Percentiles rank a stretch among this genome's conserved stretches.
Conservation (phyloP, 2,797 vertebrate species). For the Melanogrammus aeglefinus region DNA sequence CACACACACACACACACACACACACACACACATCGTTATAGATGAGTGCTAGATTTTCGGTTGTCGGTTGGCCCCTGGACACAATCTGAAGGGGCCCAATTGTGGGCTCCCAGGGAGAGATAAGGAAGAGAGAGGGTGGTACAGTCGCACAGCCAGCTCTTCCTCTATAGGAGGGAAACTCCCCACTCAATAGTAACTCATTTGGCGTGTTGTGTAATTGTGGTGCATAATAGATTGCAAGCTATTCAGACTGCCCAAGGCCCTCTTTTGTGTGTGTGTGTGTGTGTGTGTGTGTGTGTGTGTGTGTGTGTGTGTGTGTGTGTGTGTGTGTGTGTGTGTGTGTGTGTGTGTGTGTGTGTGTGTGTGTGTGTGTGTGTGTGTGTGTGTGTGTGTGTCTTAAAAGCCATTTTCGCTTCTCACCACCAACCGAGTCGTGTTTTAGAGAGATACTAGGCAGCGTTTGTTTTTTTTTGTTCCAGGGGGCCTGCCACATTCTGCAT, state of each 20-base stretch:
- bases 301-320: constrained; percentile 14
- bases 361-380: no score
- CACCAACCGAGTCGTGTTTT: constrained; percentile 62
- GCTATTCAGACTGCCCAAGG: constrained; percentile 59
- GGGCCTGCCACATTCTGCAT: constrained; percentile 50
- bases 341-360: constrained; percentile 16
- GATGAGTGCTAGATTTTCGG: no score
- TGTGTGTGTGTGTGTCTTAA: constrained; percentile 15
- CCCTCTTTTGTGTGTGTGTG: constrained; percentile 7
- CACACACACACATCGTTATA: background rate
- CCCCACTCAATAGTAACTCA: constrained; percentile 67
- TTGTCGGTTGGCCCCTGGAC: background rate
- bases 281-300: constrained; percentile 12
- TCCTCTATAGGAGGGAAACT: constrained; percentile 58
- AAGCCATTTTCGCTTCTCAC: constrained; percentile 62
- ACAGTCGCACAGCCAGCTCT: constrained; percentile 54
- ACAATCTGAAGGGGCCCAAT: constrained; percentile 56
- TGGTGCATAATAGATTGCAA: constrained; percentile 66
- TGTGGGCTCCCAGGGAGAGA: constrained; percentile 67
- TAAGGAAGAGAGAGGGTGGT: constrained; percentile 46
- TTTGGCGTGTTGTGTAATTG: constrained; percentile 73
- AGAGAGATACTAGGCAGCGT: constrained; percentile 61
- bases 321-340: no score
- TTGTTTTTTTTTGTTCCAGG: constrained; percentile 40
- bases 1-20: no score